phyloP scores from a whole-genome alignment of 1,140 invertebrate genomes.

The Cataglyphis hispanica region DNA sequence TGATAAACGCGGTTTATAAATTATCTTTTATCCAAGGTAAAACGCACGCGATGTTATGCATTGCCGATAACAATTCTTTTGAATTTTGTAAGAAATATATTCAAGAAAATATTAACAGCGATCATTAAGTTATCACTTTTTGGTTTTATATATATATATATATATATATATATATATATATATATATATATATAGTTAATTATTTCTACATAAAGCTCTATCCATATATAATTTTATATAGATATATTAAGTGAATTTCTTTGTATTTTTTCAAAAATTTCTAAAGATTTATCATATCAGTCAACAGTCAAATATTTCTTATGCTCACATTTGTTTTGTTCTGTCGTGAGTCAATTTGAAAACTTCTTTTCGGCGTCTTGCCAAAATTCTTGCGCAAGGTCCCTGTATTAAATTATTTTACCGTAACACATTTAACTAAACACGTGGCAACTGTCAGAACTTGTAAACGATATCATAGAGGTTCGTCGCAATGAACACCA shows the following conservation, averaged over 20 bases:
- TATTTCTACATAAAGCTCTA: not conserved
- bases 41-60: not conserved
- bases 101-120: not conserved
- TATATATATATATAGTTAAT: not conserved
- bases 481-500: not conserved
- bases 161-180: not conserved
- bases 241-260: not conserved
- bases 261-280: not conserved
- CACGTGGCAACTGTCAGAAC: constrained; percentile 22
- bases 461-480: not conserved
- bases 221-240: not conserved
- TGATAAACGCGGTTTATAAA: no score
- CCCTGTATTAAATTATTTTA: constrained; percentile 4
- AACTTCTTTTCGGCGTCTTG: constrained; percentile 38
- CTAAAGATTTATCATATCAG: not conserved
- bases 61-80: not conserved
- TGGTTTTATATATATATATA: not conserved
- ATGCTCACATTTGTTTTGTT: not conserved
- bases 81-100: not conserved
- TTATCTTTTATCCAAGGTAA: not conserved
- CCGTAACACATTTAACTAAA: not conserved
- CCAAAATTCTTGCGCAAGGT: constrained; percentile 13
- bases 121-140: not conserved
- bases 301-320: not conserved
- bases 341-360: constrained; percentile 35